These are phyloP conservation scores for Okapia johnstoni DNA, from an alignment of 2,113 vertebrate genomes.

Conservation along the genomic window DNA sequence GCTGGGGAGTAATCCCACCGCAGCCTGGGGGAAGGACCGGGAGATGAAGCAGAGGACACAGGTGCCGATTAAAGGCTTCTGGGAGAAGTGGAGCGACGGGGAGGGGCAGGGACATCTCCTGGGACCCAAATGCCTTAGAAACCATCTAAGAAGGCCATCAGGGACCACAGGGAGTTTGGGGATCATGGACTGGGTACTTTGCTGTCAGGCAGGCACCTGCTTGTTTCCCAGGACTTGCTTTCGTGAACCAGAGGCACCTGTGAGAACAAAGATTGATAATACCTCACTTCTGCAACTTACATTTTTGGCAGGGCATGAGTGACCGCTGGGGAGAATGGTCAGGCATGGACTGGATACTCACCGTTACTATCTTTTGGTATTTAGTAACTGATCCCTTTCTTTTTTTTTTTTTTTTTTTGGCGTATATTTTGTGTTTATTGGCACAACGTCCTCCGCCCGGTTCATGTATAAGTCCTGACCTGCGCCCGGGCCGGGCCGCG, in stretches of 20 bases:
- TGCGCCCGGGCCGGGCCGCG: too few species aligned
- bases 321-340: too few species aligned
- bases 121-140: neutral
- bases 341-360: too few species aligned
- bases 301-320: neutral
- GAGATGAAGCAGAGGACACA: neutral
- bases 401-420: too few species aligned
- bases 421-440: too few species aligned
- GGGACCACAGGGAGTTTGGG: accelerated
- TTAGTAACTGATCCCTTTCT: neutral
- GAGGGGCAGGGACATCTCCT: neutral
- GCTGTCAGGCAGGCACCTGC: neutral
- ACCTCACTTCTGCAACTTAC: neutral
- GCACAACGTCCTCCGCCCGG: too few species aligned
- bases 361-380: neutral
- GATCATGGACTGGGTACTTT: neutral
- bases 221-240: neutral
- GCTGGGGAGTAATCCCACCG: too few species aligned
- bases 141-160: neutral
- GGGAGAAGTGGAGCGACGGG: neutral
- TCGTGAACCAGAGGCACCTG: too few species aligned
- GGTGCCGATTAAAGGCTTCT: neutral
- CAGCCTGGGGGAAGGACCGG: neutral
- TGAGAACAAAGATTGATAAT: neutral
- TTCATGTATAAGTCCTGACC: too few species aligned